Evolutionary conservation across 2,888 invertebrate genomes (phyloP).

Genomic region (Aradus depressus): DNA sequence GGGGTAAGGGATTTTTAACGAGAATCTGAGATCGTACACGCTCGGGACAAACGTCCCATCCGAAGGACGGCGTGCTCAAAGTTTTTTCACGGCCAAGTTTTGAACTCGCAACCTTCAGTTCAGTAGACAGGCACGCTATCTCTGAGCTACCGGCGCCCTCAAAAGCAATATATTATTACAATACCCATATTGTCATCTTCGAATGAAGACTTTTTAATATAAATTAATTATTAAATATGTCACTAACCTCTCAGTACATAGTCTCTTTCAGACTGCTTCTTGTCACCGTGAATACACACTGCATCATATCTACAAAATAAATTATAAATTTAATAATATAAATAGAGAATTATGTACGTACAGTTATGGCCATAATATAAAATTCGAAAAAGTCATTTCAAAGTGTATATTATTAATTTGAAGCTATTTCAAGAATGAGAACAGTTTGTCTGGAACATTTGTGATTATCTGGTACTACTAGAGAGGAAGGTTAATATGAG

Average conservation of each 20-base stretch:
- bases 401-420: not conserved
- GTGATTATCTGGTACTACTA: no score
- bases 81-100: no score
- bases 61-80: no score
- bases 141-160: no score
- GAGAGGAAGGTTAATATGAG: no score
- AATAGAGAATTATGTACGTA: no score
- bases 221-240: not conserved
- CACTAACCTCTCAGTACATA: conserved; percentile 65
- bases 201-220: not conserved
- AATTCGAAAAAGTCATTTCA: not conserved
- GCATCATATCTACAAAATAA: conserved; percentile 47
- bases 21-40: not conserved
- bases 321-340: not conserved
- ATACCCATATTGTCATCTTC: not conserved
- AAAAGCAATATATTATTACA: not conserved
- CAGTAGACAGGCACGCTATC: no score
- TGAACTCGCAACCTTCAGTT: no score
- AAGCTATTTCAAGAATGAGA: no score
- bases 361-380: no score
- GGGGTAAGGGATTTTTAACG: no score
- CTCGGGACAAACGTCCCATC: not conserved
- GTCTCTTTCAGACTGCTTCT: conserved; percentile 88
- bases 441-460: no score
- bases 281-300: conserved; percentile 89